phyloP scores from a whole-genome alignment of 1,140 invertebrate genomes.

The Pachyrhynchus sulphureomaculatus region DNA sequence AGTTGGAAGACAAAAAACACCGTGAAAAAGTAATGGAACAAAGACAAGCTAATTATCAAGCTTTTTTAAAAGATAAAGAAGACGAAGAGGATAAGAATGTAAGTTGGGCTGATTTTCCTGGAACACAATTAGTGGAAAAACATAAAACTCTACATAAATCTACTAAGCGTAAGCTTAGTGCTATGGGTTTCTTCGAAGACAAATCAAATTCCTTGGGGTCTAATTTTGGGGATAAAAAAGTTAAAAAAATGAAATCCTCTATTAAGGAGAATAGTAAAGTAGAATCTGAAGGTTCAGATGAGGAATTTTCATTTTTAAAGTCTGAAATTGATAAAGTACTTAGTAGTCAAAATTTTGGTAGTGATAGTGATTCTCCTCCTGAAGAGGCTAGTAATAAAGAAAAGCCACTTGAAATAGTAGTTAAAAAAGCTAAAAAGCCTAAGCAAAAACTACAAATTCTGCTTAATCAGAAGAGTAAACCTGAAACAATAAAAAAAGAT shows the following conservation, averaged over 20 bases:
- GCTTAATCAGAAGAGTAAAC: constrained; percentile 7
- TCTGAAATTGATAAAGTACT: constrained; percentile 26
- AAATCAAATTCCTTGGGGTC: no score
- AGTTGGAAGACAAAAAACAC: constrained; percentile 51
- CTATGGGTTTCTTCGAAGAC: no score
- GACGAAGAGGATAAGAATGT: constrained; percentile 51
- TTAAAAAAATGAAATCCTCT: neutral
- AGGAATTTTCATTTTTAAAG: constrained; percentile 21
- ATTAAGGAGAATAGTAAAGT: constrained; percentile 2
- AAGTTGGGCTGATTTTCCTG: constrained; percentile 57
- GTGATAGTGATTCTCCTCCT: constrained; percentile 37
- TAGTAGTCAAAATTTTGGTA: constrained; percentile 27
- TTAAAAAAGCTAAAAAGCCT: constrained; percentile 29
- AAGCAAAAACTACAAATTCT: constrained; percentile 38
- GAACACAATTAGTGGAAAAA: constrained; percentile 19
- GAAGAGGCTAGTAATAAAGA: constrained; percentile 33
- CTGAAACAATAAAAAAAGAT: constrained; percentile 30
- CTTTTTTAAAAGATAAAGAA: constrained; percentile 58
- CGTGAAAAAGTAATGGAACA: constrained; percentile 54
- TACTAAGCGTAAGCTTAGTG: no score
- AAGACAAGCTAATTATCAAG: constrained; percentile 57
- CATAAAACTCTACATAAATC: neutral
- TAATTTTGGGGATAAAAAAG: constrained; percentile 17
- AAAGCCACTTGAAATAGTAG: constrained; percentile 20
- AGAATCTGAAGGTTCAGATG: constrained; percentile 14